Conservation (phyloP, 2,888 invertebrate species). For the Lamellibrachia columna region DNA sequence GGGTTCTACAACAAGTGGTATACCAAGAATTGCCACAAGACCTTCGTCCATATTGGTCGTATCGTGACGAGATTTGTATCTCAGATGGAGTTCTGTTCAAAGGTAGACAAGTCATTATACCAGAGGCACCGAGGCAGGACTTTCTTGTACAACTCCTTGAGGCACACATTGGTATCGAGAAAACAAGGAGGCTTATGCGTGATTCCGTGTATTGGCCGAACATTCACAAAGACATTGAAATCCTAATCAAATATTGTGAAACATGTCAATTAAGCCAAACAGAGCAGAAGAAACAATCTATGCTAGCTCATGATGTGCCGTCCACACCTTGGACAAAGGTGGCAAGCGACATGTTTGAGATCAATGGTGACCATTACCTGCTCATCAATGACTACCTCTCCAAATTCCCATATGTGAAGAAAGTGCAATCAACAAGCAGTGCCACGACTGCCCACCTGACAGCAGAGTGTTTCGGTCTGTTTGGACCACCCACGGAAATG, state of each 20-base stretch:
- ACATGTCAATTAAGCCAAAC: no score
- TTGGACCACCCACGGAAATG: no score
- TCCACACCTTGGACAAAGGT: no score
- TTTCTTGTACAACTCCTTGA: not conserved
- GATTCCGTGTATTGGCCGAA: constrained; percentile 18
- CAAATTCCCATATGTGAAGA: no score
- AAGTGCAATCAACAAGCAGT: no score
- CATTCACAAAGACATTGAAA: constrained; percentile 7
- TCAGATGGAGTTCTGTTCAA: not conserved
- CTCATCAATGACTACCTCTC: no score
- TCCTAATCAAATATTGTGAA: not conserved
- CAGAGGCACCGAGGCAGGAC: not conserved
- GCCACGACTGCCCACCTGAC: no score
- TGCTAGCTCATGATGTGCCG: no score
- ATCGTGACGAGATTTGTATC: constrained; percentile 28
- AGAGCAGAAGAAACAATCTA: no score
- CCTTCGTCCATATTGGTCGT: constrained; percentile 32
- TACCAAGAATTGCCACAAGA: not conserved
- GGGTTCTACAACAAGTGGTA: constrained; percentile 27
- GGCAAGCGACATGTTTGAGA: no score
- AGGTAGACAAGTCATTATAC: not conserved
- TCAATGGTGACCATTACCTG: no score
- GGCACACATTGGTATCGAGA: not conserved
- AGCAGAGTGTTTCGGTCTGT: no score
- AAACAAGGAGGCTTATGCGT: not conserved